Evolutionary conservation across 2,113 vertebrate genomes (phyloP).

Genomic region (Pipra filicauda): DNA sequence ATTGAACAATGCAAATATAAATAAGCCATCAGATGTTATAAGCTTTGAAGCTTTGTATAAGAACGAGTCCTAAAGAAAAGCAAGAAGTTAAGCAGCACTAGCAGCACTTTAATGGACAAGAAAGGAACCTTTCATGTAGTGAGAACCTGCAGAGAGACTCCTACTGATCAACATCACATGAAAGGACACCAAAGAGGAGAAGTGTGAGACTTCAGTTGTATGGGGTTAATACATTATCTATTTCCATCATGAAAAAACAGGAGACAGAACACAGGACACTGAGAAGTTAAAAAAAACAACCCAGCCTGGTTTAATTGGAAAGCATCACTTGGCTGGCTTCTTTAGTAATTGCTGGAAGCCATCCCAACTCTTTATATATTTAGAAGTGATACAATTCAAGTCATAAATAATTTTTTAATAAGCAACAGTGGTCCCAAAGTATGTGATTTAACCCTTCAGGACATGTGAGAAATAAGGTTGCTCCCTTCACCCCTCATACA

Average conservation of each 20-base stretch:
- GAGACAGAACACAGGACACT: neutral
- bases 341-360: constrained; percentile 31
- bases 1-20: neutral
- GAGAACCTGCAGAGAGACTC: neutral
- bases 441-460: constrained; percentile 20
- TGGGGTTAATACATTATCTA: neutral
- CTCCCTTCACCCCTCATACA: neutral
- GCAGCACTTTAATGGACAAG: neutral
- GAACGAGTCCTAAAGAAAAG: constrained; percentile 5
- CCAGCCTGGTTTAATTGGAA: constrained; percentile 50
- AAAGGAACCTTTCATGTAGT: constrained; percentile 51
- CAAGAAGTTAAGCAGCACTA: neutral
- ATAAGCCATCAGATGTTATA: neutral
- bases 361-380: constrained; percentile 50
- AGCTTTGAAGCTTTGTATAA: constrained; percentile 30
- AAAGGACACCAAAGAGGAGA: constrained; percentile 30
- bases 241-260: neutral
- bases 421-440: neutral
- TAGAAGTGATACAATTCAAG: constrained; percentile 46
- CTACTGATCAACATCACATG: neutral
- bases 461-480: neutral
- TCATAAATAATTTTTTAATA: constrained; percentile 51
- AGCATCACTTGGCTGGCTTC: constrained; percentile 5
- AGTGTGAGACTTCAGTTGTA: neutral
- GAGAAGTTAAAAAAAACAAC: neutral